These are phyloP conservation scores for Lissonota sp. DNA, from an alignment of 2,888 invertebrate species.

Conservation along the genomic window DNA sequence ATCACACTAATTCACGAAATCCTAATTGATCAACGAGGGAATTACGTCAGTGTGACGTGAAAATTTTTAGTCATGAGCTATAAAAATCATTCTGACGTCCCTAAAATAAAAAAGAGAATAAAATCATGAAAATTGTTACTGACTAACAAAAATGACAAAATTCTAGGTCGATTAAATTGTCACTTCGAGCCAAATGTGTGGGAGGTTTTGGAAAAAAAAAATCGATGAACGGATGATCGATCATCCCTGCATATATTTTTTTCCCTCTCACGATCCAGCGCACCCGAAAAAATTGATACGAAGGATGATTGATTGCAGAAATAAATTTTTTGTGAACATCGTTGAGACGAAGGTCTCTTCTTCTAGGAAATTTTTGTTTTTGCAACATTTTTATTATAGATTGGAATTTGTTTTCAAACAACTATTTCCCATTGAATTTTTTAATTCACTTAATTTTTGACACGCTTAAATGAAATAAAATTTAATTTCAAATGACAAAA, in stretches of 20 bases:
- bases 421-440: too few relatives aligned
- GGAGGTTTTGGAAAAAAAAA: conserved; percentile 7
- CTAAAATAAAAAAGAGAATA: background rate
- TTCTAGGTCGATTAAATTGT: background rate
- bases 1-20: conserved; percentile 48
- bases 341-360: background rate
- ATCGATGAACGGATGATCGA: conserved; percentile 32
- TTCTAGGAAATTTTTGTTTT: conserved; percentile 2
- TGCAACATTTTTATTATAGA: conserved; percentile 12
- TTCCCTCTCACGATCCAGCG: conserved; percentile 17
- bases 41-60: conserved; percentile 33
- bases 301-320: conserved; percentile 35
- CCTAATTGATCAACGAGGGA: conserved; percentile 52
- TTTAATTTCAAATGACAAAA: too few relatives aligned
- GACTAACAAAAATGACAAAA: too few relatives aligned
- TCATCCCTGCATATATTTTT: conserved; percentile 9
- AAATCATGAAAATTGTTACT: too few relatives aligned
- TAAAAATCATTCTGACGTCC: conserved; percentile 10
- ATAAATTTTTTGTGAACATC: conserved; percentile 19
- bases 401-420: too few relatives aligned
- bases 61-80: background rate
- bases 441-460: too few relatives aligned
- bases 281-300: background rate
- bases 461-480: too few relatives aligned
- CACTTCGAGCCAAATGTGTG: too few relatives aligned